Evolutionary conservation across 2,113 vertebrate genomes (phyloP).

Genomic region (Lophotis ruficrista): DNA sequence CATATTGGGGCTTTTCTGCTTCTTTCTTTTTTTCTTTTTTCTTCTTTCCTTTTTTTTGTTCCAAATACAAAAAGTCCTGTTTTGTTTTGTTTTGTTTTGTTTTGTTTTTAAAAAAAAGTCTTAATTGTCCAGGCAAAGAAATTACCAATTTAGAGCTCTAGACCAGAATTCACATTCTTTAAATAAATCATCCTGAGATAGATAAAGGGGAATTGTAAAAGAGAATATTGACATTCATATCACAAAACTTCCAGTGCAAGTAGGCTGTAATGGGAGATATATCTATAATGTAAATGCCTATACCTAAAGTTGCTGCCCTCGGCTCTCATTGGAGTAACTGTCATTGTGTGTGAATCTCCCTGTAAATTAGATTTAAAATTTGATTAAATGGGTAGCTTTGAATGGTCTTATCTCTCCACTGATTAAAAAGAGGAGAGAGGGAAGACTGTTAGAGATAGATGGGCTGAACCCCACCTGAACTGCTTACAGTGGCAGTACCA

Average conservation of each 20-base stretch:
- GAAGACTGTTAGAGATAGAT: not conserved
- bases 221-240: not conserved
- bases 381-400: not conserved
- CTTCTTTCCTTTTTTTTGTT: not conserved
- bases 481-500: not conserved
- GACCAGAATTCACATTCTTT: not conserved
- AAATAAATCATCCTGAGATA: not conserved
- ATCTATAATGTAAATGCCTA: not conserved
- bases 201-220: not conserved
- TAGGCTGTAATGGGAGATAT: not conserved
- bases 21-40: rapidly evolving
- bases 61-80: rapidly evolving
- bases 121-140: not conserved
- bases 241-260: not conserved
- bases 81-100: not conserved
- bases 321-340: not conserved
- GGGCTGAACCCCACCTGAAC: not conserved
- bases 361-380: not conserved
- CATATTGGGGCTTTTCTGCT: not conserved
- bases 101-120: not conserved
- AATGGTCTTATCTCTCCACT: not conserved
- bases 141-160: not conserved
- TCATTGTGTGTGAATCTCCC: not conserved
- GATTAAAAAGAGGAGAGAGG: not conserved
- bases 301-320: not conserved